phyloP scores from a whole-genome alignment of 2,797 vertebrate genomes.

The Ceyx erithaca region DNA sequence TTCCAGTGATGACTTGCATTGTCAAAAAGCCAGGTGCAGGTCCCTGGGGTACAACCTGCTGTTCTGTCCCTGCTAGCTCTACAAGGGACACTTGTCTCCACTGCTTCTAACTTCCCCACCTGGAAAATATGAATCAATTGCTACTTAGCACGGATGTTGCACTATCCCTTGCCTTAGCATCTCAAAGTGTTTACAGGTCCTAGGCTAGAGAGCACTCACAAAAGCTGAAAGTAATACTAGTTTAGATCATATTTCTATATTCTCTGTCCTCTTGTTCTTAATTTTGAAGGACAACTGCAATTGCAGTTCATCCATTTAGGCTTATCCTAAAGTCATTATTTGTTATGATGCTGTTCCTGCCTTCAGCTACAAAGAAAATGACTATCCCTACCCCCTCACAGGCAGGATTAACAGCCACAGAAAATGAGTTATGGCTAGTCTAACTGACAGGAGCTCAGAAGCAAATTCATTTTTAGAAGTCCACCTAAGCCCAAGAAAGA shows the following conservation, averaged over 20 bases:
- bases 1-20: not conserved
- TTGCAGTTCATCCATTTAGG: constrained; percentile 51
- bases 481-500: constrained; percentile 44
- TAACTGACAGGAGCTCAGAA: constrained; percentile 41
- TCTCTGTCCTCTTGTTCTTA: constrained; percentile 33
- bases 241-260: not conserved
- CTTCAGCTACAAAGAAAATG: constrained; percentile 60
- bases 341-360: constrained; percentile 63
- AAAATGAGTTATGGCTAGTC: constrained; percentile 55
- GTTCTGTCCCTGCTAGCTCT: not conserved
- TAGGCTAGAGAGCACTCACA: not conserved
- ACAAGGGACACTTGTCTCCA: not conserved
- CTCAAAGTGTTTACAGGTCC: not conserved
- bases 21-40: not conserved
- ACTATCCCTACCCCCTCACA: constrained; percentile 52
- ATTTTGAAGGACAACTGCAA: constrained; percentile 66
- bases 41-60: not conserved
- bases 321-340: constrained; percentile 70
- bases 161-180: not conserved
- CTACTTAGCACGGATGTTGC: not conserved
- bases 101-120: not conserved
- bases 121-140: not conserved
- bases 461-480: constrained; percentile 51
- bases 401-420: constrained; percentile 56
- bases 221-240: not conserved